Conservation (phyloP, 2,888 invertebrate genomes). For the Chaetoderma sp. region DNA sequence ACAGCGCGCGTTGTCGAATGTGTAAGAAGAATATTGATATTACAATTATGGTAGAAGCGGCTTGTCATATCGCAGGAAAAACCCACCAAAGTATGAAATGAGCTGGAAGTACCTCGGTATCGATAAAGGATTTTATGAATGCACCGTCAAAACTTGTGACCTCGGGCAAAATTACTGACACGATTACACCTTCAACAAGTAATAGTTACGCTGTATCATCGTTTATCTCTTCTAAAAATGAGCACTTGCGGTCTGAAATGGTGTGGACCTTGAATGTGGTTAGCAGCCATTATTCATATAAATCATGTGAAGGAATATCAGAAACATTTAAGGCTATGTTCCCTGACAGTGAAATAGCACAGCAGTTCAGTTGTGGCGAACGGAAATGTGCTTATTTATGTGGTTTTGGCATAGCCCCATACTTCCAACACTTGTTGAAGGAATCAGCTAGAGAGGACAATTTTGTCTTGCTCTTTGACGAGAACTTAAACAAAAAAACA, state of each 20-base stretch:
- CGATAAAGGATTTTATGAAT: too few species aligned
- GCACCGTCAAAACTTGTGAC: too few species aligned
- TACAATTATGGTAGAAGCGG: too few species aligned
- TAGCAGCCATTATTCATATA: slow-evolving; percentile 2
- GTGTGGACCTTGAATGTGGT: not conserved
- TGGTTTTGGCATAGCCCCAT: not conserved
- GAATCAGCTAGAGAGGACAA: not conserved
- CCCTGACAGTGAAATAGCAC: slow-evolving; percentile 11
- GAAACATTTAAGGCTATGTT: slow-evolving; percentile 5
- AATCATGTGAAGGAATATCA: not conserved
- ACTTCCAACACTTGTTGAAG: not conserved
- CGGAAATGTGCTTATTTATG: not conserved
- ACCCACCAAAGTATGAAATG: too few species aligned
- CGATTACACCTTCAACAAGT: too few species aligned
- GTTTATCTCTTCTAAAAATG: not conserved
- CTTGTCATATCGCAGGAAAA: too few species aligned
- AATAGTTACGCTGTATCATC: too few species aligned
- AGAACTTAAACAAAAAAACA: slow-evolving; percentile 5
- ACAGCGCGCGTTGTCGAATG: too few species aligned
- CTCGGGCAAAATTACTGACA: too few species aligned
- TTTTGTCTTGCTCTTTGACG: slow-evolving; percentile 15
- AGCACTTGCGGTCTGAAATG: too few species aligned
- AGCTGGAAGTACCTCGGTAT: too few species aligned
- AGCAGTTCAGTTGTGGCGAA: slow-evolving; percentile 10
- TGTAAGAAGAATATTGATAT: too few species aligned